Evolutionary conservation across 2,113 vertebrate species (phyloP).

Genomic region (Casuarius casuarius): DNA sequence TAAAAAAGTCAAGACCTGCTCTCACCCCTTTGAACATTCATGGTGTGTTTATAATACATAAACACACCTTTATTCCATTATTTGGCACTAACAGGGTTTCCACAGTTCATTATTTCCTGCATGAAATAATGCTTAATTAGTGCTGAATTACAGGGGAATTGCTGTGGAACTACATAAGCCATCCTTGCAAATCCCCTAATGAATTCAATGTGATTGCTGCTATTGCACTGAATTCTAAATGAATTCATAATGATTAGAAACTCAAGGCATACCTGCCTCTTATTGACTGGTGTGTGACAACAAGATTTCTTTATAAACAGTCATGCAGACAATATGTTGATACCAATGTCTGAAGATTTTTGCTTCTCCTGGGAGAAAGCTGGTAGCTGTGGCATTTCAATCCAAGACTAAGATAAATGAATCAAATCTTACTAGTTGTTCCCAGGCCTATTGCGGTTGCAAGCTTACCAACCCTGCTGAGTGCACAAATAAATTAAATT

Average conservation of each 20-base stretch:
- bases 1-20: constrained; percentile 50
- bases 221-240: constrained; percentile 59
- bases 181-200: constrained; percentile 55
- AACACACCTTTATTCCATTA: constrained; percentile 68
- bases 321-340: not conserved
- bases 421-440: constrained; percentile 36
- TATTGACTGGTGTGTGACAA: constrained; percentile 58
- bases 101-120: constrained; percentile 74
- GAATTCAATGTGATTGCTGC: constrained; percentile 52
- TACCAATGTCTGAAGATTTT: not conserved
- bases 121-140: constrained; percentile 72
- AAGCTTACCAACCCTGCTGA: not conserved
- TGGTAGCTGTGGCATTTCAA: constrained; percentile 30
- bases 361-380: not conserved
- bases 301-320: constrained; percentile 34
- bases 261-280: constrained; percentile 35
- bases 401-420: constrained; percentile 37
- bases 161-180: constrained; percentile 52
- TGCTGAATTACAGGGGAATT: constrained; percentile 63
- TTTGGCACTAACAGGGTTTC: constrained; percentile 66
- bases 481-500: constrained; percentile 25
- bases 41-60: constrained; percentile 55
- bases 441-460: not conserved
- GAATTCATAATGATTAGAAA: constrained; percentile 65
- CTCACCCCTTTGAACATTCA: constrained; percentile 45